Evolutionary conservation across 2,888 invertebrate species (phyloP), one percentile per base, ranked within the genome.

Genomic region (Eutolmus rufibarbis): DNA sequence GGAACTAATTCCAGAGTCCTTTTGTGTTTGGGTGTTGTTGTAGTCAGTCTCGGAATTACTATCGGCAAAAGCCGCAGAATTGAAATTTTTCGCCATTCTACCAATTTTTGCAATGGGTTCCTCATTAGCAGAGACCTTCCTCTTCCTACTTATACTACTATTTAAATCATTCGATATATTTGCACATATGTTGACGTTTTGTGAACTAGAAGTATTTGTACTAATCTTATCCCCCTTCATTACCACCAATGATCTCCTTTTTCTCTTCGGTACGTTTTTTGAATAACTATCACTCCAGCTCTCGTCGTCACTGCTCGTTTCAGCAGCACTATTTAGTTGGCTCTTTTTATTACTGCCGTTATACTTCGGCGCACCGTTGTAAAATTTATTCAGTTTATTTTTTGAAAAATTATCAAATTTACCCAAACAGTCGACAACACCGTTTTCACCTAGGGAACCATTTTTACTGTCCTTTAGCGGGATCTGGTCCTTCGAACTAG

Each of bases 1-100:
- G 16, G 90, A 90, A 87, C 90, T 90, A 74, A 90, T 88, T 43
- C 90, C 90, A 19, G 90, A 90, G 88, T 90, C 90, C 88, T 90
- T 90, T 34, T 89, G 89, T 5, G 88, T 87, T 34, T 87, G 79
- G 8, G 87, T 31, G 28, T 56, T 9, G 82, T 51, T 81, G n/a
- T 16, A 78, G 23, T 87, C 87, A 56, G 37, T 56, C 51, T 81
- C 87, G 1, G 56, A 31, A 43, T 66, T 78, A 40, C 78, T 86
- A 12, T 84, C 82, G 34, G 19, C 23, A 31, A 40, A 23, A 76
- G 9, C 66, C 28, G n/a, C 31, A 74, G 51, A 66, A 23, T 74
- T 74, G n/a, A 14, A 31, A 31, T 16, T 16, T 28, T 74, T 74
- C 2, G 40, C n/a, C 34, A 40, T 34, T 76, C 40, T 34, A 34